phyloP scores from a whole-genome alignment of 2,888 invertebrate genomes.

The Meteorus colon region DNA sequence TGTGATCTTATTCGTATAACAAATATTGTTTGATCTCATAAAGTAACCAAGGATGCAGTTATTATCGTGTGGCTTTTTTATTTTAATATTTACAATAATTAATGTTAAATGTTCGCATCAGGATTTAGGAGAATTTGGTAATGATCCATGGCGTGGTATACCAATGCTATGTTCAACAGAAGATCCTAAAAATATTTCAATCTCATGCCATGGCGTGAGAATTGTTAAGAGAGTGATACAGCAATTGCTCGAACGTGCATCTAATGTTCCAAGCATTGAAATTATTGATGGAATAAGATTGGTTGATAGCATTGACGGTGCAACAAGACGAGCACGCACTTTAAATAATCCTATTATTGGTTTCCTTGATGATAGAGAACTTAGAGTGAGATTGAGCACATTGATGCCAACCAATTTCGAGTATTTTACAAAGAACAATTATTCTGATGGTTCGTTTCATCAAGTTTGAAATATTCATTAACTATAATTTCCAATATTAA shows the following conservation, averaged over 20 bases:
- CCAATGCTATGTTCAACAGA: conserved; percentile 54
- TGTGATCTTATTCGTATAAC: conserved; percentile 4
- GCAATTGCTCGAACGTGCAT: conserved; percentile 74
- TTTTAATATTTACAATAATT: conserved; percentile 9
- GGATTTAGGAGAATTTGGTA: conserved; percentile 30
- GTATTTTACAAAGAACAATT: conserved; percentile 75
- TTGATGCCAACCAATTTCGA: conserved; percentile 81
- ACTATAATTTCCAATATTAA: not conserved
- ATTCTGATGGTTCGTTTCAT: conserved; percentile 73
- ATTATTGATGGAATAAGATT: conserved; percentile 80
- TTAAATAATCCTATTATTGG: conserved; percentile 77
- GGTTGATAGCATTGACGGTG: conserved; percentile 75
- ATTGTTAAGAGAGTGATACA: conserved; percentile 75
- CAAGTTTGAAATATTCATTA: conserved; percentile 52
- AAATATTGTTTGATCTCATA: not conserved
- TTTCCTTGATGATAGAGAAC: conserved; percentile 83
- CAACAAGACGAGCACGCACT: conserved; percentile 74
- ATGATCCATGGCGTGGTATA: conserved; percentile 53
- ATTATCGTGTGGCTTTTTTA: conserved; percentile 42
- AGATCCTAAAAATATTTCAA: conserved; percentile 66
- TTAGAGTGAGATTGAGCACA: conserved; percentile 82
- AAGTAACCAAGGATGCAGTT: conserved; percentile 27
- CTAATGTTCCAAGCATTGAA: conserved; percentile 75
- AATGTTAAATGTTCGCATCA: conserved; percentile 33
- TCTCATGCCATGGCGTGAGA: conserved; percentile 75